Conservation (phyloP, 2,113 vertebrate species). For the Pachyramphus minor region DNA sequence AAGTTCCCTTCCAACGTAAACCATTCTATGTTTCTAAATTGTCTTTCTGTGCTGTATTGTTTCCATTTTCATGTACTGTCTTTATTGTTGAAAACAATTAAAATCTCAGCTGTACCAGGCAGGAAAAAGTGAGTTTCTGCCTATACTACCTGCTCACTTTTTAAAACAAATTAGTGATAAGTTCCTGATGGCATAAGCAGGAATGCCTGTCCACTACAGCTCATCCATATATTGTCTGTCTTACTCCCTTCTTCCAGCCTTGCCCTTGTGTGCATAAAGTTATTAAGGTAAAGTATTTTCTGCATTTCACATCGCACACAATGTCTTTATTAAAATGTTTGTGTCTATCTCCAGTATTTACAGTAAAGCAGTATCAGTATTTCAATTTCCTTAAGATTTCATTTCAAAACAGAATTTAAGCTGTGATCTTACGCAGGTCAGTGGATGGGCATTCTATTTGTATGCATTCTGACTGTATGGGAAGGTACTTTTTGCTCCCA, state of each 20-base stretch:
- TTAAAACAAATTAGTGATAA: not conserved
- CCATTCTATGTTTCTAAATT: not conserved
- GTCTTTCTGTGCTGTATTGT: not conserved
- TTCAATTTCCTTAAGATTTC: not conserved
- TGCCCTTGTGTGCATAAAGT: not conserved
- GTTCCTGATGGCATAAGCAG: not conserved
- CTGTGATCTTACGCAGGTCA: rapidly evolving
- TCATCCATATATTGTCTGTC: not conserved
- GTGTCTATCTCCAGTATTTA: not conserved
- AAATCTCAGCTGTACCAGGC: not conserved
- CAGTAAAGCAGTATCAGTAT: not conserved
- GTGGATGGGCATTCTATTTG: not conserved
- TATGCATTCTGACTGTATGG: not conserved
- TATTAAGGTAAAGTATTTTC: not conserved
- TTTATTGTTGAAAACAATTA: not conserved
- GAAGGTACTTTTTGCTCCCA: not conserved
- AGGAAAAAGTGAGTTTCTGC: not conserved
- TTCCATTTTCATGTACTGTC: not conserved
- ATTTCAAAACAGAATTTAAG: not conserved
- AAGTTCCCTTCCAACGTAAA: not conserved
- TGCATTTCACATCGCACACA: not conserved
- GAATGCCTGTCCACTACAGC: not conserved
- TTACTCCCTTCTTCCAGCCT: not conserved
- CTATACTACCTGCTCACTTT: not conserved
- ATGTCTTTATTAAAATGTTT: not conserved